phyloP scores from a whole-genome alignment of 2,113 vertebrate species.

The Patagioenas fasciata region DNA sequence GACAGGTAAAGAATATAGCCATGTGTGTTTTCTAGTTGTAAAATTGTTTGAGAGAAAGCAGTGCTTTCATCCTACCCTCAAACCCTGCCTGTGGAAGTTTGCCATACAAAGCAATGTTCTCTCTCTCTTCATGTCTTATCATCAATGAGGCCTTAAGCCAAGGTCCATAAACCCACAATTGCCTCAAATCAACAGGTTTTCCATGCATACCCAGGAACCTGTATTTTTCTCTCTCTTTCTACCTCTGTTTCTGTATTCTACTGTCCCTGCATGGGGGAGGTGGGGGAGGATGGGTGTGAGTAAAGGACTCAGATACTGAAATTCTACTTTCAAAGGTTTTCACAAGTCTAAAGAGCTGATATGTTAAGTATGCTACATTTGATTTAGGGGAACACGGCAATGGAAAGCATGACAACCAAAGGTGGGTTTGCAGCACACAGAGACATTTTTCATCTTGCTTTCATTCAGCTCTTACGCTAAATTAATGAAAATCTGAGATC shows the following conservation, averaged over 20 bases:
- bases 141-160: background rate
- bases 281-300: background rate
- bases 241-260: background rate
- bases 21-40: background rate
- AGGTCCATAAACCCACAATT: background rate
- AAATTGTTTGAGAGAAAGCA: background rate
- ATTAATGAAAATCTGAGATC: background rate
- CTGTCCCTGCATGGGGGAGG: background rate
- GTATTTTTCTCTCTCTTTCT: background rate
- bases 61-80: background rate
- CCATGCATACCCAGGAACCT: background rate
- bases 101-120: fast-evolving
- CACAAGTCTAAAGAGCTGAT: background rate
- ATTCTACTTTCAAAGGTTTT: background rate
- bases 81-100: background rate
- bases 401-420: background rate
- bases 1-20: background rate
- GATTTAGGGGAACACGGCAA: background rate
- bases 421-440: background rate
- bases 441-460: background rate
- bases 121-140: background rate
- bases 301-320: background rate
- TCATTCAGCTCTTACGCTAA: background rate
- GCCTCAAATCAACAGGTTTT: background rate
- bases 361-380: background rate